Conservation (phyloP, 2,888 invertebrate species). For the Sycophila texana region DNA sequence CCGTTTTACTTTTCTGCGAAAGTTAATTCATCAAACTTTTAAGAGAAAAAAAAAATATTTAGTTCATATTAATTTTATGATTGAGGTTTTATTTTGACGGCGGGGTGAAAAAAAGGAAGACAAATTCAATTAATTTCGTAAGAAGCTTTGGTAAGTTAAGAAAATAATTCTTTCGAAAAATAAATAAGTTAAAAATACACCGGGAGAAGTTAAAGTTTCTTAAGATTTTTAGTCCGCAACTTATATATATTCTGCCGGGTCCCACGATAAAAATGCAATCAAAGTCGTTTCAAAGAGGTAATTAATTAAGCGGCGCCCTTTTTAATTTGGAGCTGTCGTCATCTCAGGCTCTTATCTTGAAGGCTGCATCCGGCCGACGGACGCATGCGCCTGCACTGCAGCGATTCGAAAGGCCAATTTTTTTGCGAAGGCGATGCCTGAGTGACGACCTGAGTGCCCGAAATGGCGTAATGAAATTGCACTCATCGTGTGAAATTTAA, state of each 20-base stretch:
- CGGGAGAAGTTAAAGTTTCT: too few species aligned
- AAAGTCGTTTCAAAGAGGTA: conserved; percentile 50
- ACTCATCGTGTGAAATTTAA: conserved; percentile 74
- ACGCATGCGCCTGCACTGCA: conserved; percentile 46
- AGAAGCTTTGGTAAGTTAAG: too few species aligned
- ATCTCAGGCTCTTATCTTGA: conserved; percentile 46
- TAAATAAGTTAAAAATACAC: too few species aligned
- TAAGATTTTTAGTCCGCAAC: not conserved
- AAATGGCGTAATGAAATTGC: conserved; percentile 70
- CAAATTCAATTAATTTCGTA: too few species aligned
- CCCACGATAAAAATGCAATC: conserved; percentile 55
- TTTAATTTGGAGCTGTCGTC: conserved; percentile 55
- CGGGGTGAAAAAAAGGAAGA: not conserved
- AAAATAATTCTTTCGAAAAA: too few species aligned
- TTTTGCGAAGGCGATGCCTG: conserved; percentile 59
- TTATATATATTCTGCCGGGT: conserved; percentile 1
- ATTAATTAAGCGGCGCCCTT: conserved; percentile 56
- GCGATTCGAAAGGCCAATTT: conserved; percentile 66
- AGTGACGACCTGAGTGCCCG: conserved; percentile 55
- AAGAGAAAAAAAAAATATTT: not conserved
- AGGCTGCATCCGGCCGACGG: conserved; percentile 24
- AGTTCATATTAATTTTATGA: too few species aligned
- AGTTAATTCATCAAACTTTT: not conserved
- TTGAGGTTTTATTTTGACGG: not conserved
- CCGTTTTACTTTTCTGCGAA: not conserved